These are phyloP conservation scores for Formica aserva DNA, from an alignment of 2,888 invertebrate genomes.

Conservation along the genomic window DNA sequence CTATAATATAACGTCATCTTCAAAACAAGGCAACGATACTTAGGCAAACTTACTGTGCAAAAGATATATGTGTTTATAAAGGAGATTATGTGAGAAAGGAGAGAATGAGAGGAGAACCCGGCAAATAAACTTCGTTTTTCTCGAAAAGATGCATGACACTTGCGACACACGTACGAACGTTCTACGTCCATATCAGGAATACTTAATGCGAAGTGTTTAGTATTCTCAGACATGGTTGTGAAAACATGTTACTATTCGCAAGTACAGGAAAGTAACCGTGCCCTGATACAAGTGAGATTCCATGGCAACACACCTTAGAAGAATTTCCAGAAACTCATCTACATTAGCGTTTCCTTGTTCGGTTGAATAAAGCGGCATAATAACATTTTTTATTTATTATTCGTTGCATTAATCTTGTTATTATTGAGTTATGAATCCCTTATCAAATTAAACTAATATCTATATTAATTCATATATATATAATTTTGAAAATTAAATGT, in stretches of 20 bases:
- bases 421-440: background rate
- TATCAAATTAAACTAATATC: background rate
- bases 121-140: slow-evolving; percentile 44
- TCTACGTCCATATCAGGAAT: slow-evolving; percentile 69
- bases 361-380: background rate
- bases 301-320: slow-evolving; percentile 44
- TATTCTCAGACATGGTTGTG: slow-evolving; percentile 64
- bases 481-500: background rate
- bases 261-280: slow-evolving; percentile 64
- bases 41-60: background rate
- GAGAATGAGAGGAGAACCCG: background rate
- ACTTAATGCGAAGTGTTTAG: slow-evolving; percentile 67
- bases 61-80: background rate
- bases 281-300: slow-evolving; percentile 69
- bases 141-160: slow-evolving; percentile 62
- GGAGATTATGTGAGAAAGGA: slow-evolving; percentile 4
- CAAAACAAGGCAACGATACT: background rate
- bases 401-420: background rate
- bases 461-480: background rate
- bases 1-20: background rate
- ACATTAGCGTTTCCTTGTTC: background rate
- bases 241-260: slow-evolving; percentile 66
- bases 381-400: background rate
- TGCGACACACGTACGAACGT: slow-evolving; percentile 69
- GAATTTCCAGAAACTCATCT: slow-evolving; percentile 65